These are phyloP conservation scores for Anguilla anguilla DNA, from an alignment of 2,797 vertebrate species.

Conservation along the genomic window DNA sequence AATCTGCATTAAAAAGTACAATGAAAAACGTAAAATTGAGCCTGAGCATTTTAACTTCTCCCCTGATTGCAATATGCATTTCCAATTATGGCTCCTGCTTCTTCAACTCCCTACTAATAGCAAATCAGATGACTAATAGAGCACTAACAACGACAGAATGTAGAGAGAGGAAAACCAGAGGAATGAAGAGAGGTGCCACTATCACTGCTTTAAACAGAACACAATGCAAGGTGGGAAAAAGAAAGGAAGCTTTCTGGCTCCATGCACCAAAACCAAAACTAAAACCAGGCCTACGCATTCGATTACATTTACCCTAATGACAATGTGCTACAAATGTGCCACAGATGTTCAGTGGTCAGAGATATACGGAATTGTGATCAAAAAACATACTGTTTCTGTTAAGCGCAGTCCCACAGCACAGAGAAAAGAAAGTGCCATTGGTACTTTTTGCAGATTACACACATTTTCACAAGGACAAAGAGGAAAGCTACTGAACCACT, in stretches of 20 bases:
- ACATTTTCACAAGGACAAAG: neutral
- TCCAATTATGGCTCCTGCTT: neutral
- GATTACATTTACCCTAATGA: conserved; percentile 3
- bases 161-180: neutral
- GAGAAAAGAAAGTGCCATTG: neutral
- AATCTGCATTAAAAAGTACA: neutral
- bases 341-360: neutral
- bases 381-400: neutral
- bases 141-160: neutral
- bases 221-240: neutral
- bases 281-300: conserved; percentile 10
- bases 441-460: neutral
- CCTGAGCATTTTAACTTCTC: neutral
- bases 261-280: conserved; percentile 8
- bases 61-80: neutral
- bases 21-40: neutral
- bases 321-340: neutral
- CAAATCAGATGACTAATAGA: neutral
- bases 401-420: neutral
- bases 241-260: conserved; percentile 4
- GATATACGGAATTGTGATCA: neutral
- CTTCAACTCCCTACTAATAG: neutral
- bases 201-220: conserved; percentile 15
- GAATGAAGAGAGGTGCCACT: neutral
- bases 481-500: neutral